Evolutionary conservation across 1,140 invertebrate genomes (phyloP).

Genomic region (Mycetomoellerius zeteki): DNA sequence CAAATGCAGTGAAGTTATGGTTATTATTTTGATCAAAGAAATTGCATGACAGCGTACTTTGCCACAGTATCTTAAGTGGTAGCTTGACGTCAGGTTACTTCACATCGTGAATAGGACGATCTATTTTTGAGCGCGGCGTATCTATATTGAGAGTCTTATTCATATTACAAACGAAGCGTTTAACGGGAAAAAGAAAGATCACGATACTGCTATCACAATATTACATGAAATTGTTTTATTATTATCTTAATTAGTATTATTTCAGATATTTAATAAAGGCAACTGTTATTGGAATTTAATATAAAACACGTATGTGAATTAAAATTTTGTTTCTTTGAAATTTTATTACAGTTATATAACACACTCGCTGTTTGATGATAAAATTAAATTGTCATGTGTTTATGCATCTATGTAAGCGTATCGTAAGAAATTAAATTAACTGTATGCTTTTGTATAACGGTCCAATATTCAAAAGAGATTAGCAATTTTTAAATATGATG

Average conservation of each 20-base stretch:
- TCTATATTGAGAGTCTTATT: constrained; percentile 86
- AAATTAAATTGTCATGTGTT: constrained; percentile 11
- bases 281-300: not conserved
- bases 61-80: constrained; percentile 44
- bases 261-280: not conserved
- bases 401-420: not conserved
- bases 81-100: constrained; percentile 81
- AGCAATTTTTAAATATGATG: not conserved
- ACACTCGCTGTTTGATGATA: not conserved
- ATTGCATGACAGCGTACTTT: constrained; percentile 17
- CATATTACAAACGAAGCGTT: constrained; percentile 84
- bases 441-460: not conserved
- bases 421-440: not conserved
- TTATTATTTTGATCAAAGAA: constrained; percentile 66
- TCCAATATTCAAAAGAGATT: not conserved
- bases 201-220: constrained; percentile 39
- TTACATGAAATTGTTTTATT: not conserved
- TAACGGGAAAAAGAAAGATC: constrained; percentile 68
- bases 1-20: constrained; percentile 50
- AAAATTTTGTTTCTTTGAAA: not conserved
- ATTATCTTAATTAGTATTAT: not conserved
- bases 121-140: constrained; percentile 81
- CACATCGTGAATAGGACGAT: constrained; percentile 82
- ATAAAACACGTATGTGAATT: not conserved
- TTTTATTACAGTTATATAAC: not conserved